Base-by-base conservation (phyloP, 2,113 vertebrate species). In the Percopsis transmontana region DNA sequence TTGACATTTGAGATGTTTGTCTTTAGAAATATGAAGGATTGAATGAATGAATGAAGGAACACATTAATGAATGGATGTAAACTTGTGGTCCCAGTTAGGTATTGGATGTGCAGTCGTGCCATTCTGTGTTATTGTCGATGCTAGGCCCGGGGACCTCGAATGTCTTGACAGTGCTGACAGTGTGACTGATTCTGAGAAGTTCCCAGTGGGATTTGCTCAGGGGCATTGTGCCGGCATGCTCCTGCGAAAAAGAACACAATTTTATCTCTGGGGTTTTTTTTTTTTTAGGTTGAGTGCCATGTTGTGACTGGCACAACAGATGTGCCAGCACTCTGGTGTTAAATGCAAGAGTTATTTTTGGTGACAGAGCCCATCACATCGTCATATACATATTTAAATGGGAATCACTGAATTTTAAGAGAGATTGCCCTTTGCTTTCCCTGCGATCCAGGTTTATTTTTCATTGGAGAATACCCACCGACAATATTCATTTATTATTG, bases 241-340 rank as follows among this genome's bases (percentile, higher is more conserved):
- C 58, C 71, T 63, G 70, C 44, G 68, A 61, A 71, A 85, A 86
- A 77, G 61, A 81, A 77, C 73, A 68, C 27, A 33, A 33, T 33
- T 84, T 81, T 81, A 72, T 76, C 75, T 81, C 65, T 59, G 63
- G 27, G 27, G 85, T 18, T 71, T 77, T 81, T 52, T 87, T 18
- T 71, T 77, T 81, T 52, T 68, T 52, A 76, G 70, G 66, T 66
- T 45, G 56, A 52, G 66, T 71, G 82, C 71, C 62, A 60, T 79
- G 82, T 85, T 70, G 68, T 72, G 76, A 42, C 70, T 70, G 74
- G 81, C 77, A 72, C 72, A 57, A 51, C 0, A 87, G 78, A 85
- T 86, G 77, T 72, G 72, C 72, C 62, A 70, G 66, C 68, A 80
- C 77, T 44, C 7, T 42, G n/a, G 45, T 68, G 45, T 39, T 80